These are phyloP conservation scores for Synergus laeviventris DNA, from an alignment of 2,888 invertebrate species.

Conservation along the genomic window DNA sequence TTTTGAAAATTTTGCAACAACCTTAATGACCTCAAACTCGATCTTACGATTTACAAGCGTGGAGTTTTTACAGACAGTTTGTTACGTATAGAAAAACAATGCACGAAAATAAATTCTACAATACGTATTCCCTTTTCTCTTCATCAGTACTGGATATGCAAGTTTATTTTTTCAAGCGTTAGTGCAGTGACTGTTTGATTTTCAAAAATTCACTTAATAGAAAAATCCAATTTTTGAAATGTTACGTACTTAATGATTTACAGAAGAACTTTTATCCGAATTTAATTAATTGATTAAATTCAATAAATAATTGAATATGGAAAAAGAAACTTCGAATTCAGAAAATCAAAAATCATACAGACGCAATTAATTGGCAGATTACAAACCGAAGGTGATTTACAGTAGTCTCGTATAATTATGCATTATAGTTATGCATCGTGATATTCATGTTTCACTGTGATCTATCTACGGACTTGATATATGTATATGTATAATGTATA, in stretches of 20 bases:
- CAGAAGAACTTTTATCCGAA: not conserved
- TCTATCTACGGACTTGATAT: conserved; percentile 44
- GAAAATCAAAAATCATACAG: conserved; percentile 52
- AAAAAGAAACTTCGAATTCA: conserved; percentile 43
- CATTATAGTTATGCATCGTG: conserved; percentile 49
- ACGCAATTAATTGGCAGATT: conserved; percentile 59
- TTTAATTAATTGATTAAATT: not conserved
- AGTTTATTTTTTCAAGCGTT: conserved; percentile 65
- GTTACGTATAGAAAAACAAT: conserved; percentile 22
- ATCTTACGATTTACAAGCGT: not conserved
- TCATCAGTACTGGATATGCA: conserved; percentile 67
- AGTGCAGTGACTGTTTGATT: conserved; percentile 57
- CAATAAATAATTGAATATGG: not conserved
- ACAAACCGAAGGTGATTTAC: conserved; percentile 65
- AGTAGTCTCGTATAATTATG: conserved; percentile 64
- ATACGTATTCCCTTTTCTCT: conserved; percentile 19
- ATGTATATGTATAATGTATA: conserved; percentile 53
- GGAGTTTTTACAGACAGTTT: not conserved
- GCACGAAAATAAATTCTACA: not conserved
- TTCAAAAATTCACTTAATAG: conserved; percentile 44
- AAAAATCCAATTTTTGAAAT: conserved; percentile 7
- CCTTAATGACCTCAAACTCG: not conserved
- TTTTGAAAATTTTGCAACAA: no score
- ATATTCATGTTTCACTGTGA: conserved; percentile 53
- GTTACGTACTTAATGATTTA: not conserved